Evolutionary conservation across 1,140 invertebrate species (phyloP).

Genomic region (Episyrphus balteatus): DNA sequence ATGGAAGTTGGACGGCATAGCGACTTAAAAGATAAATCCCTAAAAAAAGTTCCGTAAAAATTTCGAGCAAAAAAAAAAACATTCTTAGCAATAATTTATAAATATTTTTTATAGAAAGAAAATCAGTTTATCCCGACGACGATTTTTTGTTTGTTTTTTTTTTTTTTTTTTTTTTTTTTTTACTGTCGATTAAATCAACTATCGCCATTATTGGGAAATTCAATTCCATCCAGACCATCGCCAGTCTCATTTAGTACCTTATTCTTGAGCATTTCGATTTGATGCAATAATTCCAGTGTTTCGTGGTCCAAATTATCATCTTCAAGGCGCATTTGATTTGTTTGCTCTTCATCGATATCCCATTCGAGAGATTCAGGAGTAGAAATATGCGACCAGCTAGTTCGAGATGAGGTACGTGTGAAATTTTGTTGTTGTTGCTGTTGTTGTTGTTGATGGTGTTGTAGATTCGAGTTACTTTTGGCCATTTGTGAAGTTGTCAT

Average conservation of each 20-base stretch:
- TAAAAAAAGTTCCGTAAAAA: too few species aligned
- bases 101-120: too few species aligned
- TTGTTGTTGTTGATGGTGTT: not conserved
- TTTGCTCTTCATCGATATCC: conserved; percentile 32
- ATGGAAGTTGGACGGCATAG: too few species aligned
- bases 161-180: too few species aligned
- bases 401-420: conserved; percentile 27
- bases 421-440: conserved; percentile 9
- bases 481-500: conserved; percentile 8
- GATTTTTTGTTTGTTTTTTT: too few species aligned
- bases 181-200: not conserved
- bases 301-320: conserved; percentile 32
- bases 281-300: conserved; percentile 26
- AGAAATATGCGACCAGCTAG: conserved; percentile 33
- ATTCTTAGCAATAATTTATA: too few species aligned
- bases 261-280: conserved; percentile 34
- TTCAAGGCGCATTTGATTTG: conserved; percentile 23
- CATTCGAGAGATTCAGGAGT: conserved; percentile 34
- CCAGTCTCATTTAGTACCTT: conserved; percentile 31
- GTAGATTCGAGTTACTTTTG: conserved; percentile 16
- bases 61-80: too few species aligned
- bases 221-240: conserved; percentile 15
- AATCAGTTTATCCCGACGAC: too few species aligned
- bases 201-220: not conserved
- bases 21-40: too few species aligned